Percentiles rank a stretch among this genome's conserved stretches.
These are phyloP conservation scores for Electrophaes corylata DNA, from an alignment of 2,888 invertebrate species.

Conservation along the genomic window DNA sequence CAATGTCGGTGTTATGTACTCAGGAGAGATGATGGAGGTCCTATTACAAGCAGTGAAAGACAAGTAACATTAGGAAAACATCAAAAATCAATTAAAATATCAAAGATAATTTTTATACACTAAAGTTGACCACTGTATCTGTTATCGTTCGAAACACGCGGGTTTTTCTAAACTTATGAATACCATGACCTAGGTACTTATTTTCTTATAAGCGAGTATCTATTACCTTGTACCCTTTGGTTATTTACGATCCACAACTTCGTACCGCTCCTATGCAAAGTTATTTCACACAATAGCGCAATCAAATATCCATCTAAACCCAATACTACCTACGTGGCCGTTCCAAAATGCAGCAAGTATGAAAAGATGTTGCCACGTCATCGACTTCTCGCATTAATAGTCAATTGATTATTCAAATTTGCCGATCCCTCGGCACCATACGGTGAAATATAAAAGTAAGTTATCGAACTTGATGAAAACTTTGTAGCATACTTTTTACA, in stretches of 20 bases:
- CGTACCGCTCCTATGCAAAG: constrained; percentile 26
- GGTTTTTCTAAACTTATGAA: neutral
- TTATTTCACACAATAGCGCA: constrained; percentile 66
- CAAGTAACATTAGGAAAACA: no score
- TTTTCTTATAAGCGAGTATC: neutral
- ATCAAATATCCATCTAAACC: constrained; percentile 62
- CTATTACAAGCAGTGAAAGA: no score
- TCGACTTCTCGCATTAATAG: constrained; percentile 64
- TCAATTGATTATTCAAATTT: constrained; percentile 77
- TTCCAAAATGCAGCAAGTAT: constrained; percentile 52
- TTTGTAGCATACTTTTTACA: constrained; percentile 50
- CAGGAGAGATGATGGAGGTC: no score
- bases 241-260: neutral
- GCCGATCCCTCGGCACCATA: constrained; percentile 44
- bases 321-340: constrained; percentile 44
- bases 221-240: neutral
- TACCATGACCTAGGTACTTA: no score
- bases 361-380: constrained; percentile 70
- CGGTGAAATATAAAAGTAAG: constrained; percentile 49
- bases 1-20: no score
- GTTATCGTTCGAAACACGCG: neutral
- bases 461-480: constrained; percentile 48
- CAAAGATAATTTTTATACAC: no score
- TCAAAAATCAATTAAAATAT: no score
- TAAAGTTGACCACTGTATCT: no score